Base-by-base conservation (phyloP, 2,113 vertebrate genomes). In the Ammodramus savannarum region DNA sequence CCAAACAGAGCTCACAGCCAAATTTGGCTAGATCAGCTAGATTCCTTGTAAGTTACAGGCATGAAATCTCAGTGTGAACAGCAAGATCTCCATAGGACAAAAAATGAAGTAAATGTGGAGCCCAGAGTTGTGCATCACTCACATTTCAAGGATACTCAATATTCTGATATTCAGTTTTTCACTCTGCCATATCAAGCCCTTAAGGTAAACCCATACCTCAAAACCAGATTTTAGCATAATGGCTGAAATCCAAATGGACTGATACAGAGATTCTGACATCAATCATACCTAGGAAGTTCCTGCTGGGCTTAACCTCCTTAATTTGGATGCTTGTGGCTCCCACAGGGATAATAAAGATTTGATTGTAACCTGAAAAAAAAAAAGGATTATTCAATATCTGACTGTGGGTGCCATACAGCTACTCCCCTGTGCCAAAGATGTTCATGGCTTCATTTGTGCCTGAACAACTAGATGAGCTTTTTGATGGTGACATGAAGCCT, bases 221-320 rank as follows among this genome's bases (percentile, higher is more conserved):
- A 93, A 88, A 38, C 7, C 38, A 84, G 51, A 74, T 55, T 63
- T 41, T 51, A 91, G 61, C 6, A 7, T n/a, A 76, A 46, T 66
- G n/a, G 5, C 23, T 89, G 44, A 36, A 79, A 85, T 76, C 14
- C 73, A 80, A 71, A 80, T 6, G 13, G 51, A 65, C 32, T 67
- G 44, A 63, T 81, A 55, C 18, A 74, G 29, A 90, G 48, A 26
- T 85, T 88, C 46, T 57, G 34, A 84, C 27, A 82, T 51, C 36
- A 85, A 13, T 89, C 98, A 98, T 97, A 99, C 99, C 99, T n/a
- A 99, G 88, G 68, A 99, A 99, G 92, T 99, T 99, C 46, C 98
- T 99, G 89, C 98, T 98, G n/a, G 99, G 98, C 3, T 96, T 96
- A 4, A 96, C 98, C 88, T 99, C 99, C 94, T 98, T 98, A 66